phyloP scores from a whole-genome alignment of 2,113 vertebrate genomes.

The Bungarus multicinctus region DNA sequence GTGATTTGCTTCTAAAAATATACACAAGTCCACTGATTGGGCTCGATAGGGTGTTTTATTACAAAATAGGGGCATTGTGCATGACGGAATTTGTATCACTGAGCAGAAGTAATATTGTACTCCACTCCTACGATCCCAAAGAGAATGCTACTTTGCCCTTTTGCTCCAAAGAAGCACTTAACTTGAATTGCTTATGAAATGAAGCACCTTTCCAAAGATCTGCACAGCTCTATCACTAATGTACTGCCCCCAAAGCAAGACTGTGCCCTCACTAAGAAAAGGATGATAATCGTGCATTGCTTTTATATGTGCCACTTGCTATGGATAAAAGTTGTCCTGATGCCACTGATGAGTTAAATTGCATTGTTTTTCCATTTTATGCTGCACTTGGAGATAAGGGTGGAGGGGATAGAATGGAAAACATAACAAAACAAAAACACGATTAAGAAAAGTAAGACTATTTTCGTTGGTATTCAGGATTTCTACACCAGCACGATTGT shows the following conservation, averaged over 20 bases:
- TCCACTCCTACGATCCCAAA: not conserved
- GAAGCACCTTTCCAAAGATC: not conserved
- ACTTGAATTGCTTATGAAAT: not conserved
- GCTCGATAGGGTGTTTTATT: not conserved
- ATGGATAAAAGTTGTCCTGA: not conserved
- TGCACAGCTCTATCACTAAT: not conserved
- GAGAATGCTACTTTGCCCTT: not conserved
- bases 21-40: not conserved
- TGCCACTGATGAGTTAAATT: not conserved
- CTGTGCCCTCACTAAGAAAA: not conserved
- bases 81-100: not conserved
- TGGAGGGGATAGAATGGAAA: not conserved
- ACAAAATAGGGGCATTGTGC: not conserved
- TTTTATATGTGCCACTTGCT: not conserved
- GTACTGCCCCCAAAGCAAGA: not conserved
- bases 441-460: not conserved
- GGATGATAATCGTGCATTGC: not conserved
- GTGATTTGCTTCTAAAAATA: not conserved
- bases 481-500: not conserved
- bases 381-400: not conserved
- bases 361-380: not conserved
- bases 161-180: not conserved
- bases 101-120: not conserved
- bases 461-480: not conserved
- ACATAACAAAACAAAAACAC: not conserved